Conservation (phyloP, 2,113 vertebrate species). For the Megatriorchis doriae region DNA sequence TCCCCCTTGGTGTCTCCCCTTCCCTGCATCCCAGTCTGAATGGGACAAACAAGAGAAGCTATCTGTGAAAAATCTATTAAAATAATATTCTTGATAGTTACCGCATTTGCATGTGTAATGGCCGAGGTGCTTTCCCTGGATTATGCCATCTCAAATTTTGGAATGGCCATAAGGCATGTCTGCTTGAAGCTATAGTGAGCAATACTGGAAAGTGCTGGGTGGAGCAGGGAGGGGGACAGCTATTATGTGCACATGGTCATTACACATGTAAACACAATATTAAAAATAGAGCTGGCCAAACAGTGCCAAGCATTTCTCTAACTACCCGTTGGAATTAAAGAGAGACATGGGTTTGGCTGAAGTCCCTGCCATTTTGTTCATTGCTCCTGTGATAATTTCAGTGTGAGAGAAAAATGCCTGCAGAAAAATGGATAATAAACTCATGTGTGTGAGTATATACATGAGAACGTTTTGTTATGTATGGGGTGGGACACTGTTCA, state of each 20-base stretch:
- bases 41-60: background rate
- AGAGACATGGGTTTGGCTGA: background rate
- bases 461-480: background rate
- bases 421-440: background rate
- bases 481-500: background rate
- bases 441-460: background rate
- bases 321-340: background rate
- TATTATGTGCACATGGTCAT: conserved; percentile 25
- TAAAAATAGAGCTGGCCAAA: conserved; percentile 15
- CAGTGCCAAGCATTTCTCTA: background rate
- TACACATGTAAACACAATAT: conserved; percentile 19
- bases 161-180: conserved; percentile 40
- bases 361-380: background rate
- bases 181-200: conserved; percentile 15
- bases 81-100: background rate
- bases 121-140: conserved; percentile 1
- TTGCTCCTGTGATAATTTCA: background rate
- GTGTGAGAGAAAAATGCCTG: background rate
- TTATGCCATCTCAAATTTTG: background rate
- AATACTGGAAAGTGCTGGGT: conserved; percentile 39
- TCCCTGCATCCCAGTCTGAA: background rate
- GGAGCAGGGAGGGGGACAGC: conserved; percentile 27
- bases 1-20: conserved; percentile 41
- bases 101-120: conserved; percentile 18
- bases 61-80: background rate